Evolutionary conservation across 2,888 invertebrate species (phyloP).

Genomic region (Mactromeris polynyma): DNA sequence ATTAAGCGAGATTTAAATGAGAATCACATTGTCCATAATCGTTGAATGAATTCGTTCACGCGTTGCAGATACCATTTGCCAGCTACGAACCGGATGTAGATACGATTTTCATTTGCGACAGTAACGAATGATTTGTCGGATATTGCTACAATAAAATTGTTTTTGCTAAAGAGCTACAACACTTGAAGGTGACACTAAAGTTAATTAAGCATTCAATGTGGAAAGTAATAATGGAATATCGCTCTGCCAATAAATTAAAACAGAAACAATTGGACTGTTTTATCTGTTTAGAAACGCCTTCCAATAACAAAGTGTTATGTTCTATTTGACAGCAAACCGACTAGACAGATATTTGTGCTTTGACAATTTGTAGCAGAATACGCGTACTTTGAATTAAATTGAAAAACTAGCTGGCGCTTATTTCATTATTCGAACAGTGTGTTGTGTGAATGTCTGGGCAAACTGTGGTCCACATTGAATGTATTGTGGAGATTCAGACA

Average conservation of each 20-base stretch:
- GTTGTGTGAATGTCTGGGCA: no score
- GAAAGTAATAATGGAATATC: background rate
- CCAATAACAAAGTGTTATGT: background rate
- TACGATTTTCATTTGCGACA: background rate
- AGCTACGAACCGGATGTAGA: slow-evolving; percentile 16
- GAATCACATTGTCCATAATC: slow-evolving; percentile 3
- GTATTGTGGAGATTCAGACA: no score
- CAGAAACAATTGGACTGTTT: background rate
- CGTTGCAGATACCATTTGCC: background rate
- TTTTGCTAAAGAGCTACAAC: background rate
- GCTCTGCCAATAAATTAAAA: slow-evolving; percentile 7
- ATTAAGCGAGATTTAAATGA: slow-evolving; percentile 43
- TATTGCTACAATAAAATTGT: background rate
- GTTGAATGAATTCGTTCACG: background rate
- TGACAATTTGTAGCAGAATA: no score
- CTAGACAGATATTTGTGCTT: no score
- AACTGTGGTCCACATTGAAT: no score
- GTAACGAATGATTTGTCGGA: background rate
- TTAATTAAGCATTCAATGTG: background rate
- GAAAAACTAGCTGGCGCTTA: no score
- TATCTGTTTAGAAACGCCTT: background rate
- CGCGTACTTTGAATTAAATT: no score
- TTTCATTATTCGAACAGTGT: no score
- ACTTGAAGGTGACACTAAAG: background rate
- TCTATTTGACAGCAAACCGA: no score